Evolutionary conservation across 2,797 vertebrate species (phyloP), one percentile per base, ranked within the genome.

Genomic region (Dallia pectoralis): DNA sequence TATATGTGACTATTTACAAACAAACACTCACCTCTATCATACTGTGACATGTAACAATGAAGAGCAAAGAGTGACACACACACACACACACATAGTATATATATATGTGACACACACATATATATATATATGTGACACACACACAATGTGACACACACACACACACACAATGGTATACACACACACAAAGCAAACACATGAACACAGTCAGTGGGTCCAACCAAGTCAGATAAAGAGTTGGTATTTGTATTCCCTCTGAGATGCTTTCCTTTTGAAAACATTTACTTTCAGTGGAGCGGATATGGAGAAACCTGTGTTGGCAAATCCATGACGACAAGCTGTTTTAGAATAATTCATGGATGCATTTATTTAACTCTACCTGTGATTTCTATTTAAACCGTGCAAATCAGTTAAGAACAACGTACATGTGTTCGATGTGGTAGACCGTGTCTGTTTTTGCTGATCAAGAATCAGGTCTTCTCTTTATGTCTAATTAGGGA

Each of bases 231-330:
- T 16, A 61, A 19, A 74, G 70, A 70, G 56, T 70, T 72, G 12
- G 40, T 44, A 44, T 44, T 9, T 76, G 3, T 68, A 30, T 63
- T 75, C 70, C 48, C 56, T 33, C 0, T 25, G 33, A 73, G 66
- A 69, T 40, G 47, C 49, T 80, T 76, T 59, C 22, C n/a, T 71
- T 75, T 77, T 32, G 67, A 70, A 77, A 79, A 66, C 51, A 59
- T 73, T 76, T 77, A 68, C 56, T 73, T 49, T 51, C 53, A 64
- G 67, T 72, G 78, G 53, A 64, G 15, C 61, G 49, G 70, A 62
- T 29, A 33, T 36, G 47, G 66, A 74, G 74, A 51, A 67, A 29
- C 14, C n/a, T 74, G 36, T 72, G 44, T 74, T 9, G 11, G 71
- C 74, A 67, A 16, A 25, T 51, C 22, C 36, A 47, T 27, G 62